Evolutionary conservation across 2,888 invertebrate genomes (phyloP).

Genomic region (Tanytarsus gracilentus): DNA sequence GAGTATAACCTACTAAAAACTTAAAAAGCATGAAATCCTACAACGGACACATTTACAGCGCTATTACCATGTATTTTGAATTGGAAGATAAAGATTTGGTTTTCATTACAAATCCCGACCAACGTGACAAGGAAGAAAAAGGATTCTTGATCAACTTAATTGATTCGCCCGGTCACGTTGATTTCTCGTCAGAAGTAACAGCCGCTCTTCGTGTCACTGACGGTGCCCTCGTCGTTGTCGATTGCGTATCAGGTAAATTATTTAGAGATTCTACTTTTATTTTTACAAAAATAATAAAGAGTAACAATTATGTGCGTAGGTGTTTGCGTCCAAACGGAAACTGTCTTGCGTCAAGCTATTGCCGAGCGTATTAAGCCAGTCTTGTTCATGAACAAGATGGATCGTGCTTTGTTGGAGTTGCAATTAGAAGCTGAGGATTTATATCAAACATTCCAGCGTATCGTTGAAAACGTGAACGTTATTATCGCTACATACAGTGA

Average conservation of each 20-base stretch:
- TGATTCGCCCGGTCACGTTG: conserved; percentile 99
- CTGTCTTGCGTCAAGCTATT: conserved; percentile 98
- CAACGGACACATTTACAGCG: conserved; percentile 51
- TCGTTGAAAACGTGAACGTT: conserved; percentile 99
- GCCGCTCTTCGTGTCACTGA: conserved; percentile 99
- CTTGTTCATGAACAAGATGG: conserved; percentile 99
- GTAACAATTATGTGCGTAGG: conserved; percentile 48
- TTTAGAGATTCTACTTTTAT: neutral
- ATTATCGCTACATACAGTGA: conserved; percentile 99
- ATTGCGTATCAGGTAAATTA: conserved; percentile 90
- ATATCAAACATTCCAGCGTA: conserved; percentile 98
- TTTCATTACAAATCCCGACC: conserved; percentile 85
- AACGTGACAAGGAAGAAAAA: conserved; percentile 79
- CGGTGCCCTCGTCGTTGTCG: conserved; percentile 98
- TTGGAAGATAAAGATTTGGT: conserved; percentile 87
- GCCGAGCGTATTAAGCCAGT: conserved; percentile 99
- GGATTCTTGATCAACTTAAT: conserved; percentile 99
- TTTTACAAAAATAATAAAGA: neutral
- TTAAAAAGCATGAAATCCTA: neutral
- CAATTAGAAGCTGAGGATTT: conserved; percentile 94
- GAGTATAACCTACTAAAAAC: conserved; percentile 44
- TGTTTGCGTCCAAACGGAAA: conserved; percentile 99
- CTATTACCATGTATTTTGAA: conserved; percentile 99
- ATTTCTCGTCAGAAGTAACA: conserved; percentile 99
- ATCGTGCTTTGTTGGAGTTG: conserved; percentile 94